These are phyloP conservation scores for Clupea harengus DNA, from an alignment of 2,113 vertebrate species.

Conservation along the genomic window DNA sequence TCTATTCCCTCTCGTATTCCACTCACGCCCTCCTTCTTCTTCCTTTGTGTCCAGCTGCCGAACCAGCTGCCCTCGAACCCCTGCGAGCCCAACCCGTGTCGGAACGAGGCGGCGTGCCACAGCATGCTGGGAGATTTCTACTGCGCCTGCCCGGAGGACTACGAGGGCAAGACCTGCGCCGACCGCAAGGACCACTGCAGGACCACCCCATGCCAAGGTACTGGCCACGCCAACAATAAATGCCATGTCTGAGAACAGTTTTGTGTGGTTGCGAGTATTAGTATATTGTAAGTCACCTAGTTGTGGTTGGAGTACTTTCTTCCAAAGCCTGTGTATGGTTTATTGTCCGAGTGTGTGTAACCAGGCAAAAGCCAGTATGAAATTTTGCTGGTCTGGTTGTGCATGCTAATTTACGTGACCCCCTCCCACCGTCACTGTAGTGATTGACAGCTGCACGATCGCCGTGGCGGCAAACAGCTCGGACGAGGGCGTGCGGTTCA, in stretches of 20 bases:
- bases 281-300: too few species aligned
- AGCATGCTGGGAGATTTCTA: slow-evolving; percentile 87
- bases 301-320: neutral
- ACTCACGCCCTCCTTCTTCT: neutral
- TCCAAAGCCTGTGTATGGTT: too few species aligned
- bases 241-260: neutral
- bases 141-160: slow-evolving; percentile 88
- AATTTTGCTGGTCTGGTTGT: too few species aligned
- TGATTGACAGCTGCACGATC: slow-evolving; percentile 91
- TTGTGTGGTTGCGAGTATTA: neutral
- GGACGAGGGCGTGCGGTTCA: slow-evolving; percentile 69
- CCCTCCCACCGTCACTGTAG: slow-evolving; percentile 57
- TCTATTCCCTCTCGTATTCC: neutral
- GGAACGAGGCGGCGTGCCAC: slow-evolving; percentile 86
- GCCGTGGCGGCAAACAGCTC: slow-evolving; percentile 78
- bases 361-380: too few species aligned
- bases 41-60: slow-evolving; percentile 67
- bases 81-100: slow-evolving; percentile 88
- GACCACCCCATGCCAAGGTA: slow-evolving; percentile 86
- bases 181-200: slow-evolving; percentile 81
- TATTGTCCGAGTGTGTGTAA: too few species aligned
- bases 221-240: too few species aligned
- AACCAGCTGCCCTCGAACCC: slow-evolving; percentile 63
- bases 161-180: slow-evolving; percentile 89
- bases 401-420: neutral